Evolutionary conservation across 2,113 vertebrate genomes (phyloP).

Genomic region (Phaethon lepturus): DNA sequence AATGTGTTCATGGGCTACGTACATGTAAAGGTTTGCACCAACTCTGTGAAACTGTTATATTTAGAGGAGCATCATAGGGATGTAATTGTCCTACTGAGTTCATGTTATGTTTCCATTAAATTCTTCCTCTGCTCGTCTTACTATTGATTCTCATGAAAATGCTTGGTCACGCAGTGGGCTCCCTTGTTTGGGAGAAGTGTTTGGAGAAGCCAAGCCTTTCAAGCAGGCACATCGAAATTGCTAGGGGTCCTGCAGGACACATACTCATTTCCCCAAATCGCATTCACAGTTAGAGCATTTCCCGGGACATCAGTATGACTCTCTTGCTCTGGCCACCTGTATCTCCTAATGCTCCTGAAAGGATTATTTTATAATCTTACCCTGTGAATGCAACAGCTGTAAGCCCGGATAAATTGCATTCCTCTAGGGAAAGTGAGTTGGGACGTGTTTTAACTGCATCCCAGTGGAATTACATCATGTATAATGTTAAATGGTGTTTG

Average conservation of each 20-base stretch:
- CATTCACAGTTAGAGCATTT: accelerated
- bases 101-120: neutral
- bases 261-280: neutral
- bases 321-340: neutral
- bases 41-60: neutral
- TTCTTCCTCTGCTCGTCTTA: neutral
- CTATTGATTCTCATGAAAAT: neutral
- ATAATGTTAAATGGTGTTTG: slow-evolving; percentile 6
- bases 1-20: neutral
- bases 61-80: neutral
- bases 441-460: neutral
- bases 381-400: slow-evolving; percentile 56
- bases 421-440: slow-evolving; percentile 18
- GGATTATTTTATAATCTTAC: slow-evolving; percentile 64
- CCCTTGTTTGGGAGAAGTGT: too few species aligned
- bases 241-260: neutral
- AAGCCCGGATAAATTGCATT: slow-evolving; percentile 64
- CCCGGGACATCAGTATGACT: accelerated
- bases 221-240: neutral
- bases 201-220: neutral
- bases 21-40: slow-evolving; percentile 30
- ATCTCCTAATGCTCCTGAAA: slow-evolving; percentile 48
- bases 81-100: neutral
- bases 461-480: neutral
- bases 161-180: neutral